Percentiles rank a stretch among this genome's conserved stretches.
These are phyloP conservation scores for Drosophila prosaltans DNA, from an alignment of 1,140 invertebrate species.

Conservation along the genomic window DNA sequence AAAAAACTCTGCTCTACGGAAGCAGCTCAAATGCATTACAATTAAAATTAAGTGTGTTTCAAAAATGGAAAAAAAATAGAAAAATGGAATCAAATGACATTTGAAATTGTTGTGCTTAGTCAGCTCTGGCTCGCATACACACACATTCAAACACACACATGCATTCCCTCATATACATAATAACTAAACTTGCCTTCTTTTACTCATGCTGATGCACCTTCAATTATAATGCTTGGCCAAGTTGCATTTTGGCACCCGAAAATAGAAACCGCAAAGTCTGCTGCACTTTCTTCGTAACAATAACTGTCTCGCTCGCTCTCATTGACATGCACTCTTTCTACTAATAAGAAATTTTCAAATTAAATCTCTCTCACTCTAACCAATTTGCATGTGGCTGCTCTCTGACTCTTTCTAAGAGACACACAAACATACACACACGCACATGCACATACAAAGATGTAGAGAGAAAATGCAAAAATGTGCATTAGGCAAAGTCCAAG, in stretches of 20 bases:
- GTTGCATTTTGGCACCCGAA: slow-evolving; percentile 30
- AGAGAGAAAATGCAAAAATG: slow-evolving; percentile 71
- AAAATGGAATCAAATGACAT: slow-evolving; percentile 25
- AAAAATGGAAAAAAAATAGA: slow-evolving; percentile 6
- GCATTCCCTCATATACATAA: background rate
- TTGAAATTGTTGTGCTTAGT: slow-evolving; percentile 41
- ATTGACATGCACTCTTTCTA: slow-evolving; percentile 40
- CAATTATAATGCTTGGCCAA: slow-evolving; percentile 38
- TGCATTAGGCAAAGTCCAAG: slow-evolving; percentile 80
- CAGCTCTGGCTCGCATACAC: slow-evolving; percentile 24
- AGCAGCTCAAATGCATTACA: slow-evolving; percentile 1
- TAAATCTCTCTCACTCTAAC: slow-evolving; percentile 61
- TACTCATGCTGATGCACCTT: slow-evolving; percentile 13
- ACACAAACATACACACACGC: slow-evolving; percentile 3
- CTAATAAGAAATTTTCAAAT: slow-evolving; percentile 76
- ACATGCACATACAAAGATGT: background rate
- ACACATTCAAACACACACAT: background rate
- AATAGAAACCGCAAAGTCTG: slow-evolving; percentile 51
- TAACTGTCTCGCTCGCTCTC: slow-evolving; percentile 49
- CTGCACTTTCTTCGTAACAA: slow-evolving; percentile 72
- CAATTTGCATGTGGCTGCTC: slow-evolving; percentile 38
- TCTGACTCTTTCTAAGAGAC: slow-evolving; percentile 54
- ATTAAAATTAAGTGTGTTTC: slow-evolving; percentile 45
- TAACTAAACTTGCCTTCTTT: slow-evolving; percentile 2
- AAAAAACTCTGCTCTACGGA: too few relatives aligned